Conservation (phyloP, 2,888 invertebrate species). For the Amblyjoppa fuscipennis region DNA sequence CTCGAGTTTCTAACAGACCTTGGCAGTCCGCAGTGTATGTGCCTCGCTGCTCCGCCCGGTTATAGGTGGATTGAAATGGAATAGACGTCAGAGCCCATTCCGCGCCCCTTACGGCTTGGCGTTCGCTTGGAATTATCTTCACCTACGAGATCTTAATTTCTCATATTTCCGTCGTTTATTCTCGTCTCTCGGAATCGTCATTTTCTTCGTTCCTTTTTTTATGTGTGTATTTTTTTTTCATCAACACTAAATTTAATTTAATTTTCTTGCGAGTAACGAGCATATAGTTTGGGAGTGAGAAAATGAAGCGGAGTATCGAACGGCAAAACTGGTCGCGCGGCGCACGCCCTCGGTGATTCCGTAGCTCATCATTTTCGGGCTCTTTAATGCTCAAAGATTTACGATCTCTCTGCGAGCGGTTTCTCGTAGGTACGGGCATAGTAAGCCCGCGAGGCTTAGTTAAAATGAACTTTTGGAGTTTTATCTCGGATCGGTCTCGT, state of each 20-base stretch:
- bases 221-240: background rate
- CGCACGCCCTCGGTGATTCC: conserved; percentile 44
- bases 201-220: background rate
- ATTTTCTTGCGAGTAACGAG: conserved; percentile 28
- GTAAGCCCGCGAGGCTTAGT: conserved; percentile 53
- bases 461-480: conserved; percentile 64
- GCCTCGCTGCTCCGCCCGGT: conserved; percentile 24
- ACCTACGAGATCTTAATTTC: background rate
- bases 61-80: conserved; percentile 49
- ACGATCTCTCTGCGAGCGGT: conserved; percentile 35
- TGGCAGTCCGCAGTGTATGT: conserved; percentile 15
- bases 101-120: background rate
- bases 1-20: conserved; percentile 40
- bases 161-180: conserved; percentile 10
- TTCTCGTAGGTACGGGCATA: conserved; percentile 39
- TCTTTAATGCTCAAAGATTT: conserved; percentile 61
- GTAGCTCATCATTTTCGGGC: conserved; percentile 59
- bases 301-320: background rate
- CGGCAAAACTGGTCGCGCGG: conserved; percentile 18
- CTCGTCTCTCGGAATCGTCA: background rate
- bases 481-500: conserved; percentile 61
- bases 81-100: conserved; percentile 9
- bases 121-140: background rate
- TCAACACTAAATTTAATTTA: conserved; percentile 39
- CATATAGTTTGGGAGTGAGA: background rate